Percentiles rank a stretch among this genome's conserved stretches.
These are phyloP conservation scores for Cynopterus sphinx DNA, from an alignment of 2,797 vertebrate species.

Conservation along the genomic window DNA sequence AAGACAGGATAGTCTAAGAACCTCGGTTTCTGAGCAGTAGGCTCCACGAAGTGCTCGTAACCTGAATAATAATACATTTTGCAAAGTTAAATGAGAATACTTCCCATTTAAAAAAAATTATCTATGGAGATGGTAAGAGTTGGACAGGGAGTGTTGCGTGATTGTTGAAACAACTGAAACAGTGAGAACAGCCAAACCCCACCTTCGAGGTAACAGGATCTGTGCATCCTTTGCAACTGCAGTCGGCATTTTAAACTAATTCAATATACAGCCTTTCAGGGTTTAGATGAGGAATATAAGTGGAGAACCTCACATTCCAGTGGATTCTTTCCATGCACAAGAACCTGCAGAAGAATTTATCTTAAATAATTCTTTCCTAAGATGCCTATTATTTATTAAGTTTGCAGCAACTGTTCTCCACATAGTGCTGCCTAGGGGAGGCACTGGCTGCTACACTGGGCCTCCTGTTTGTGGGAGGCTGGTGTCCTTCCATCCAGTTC, in stretches of 20 bases:
- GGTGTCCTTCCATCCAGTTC: background rate
- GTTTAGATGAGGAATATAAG: background rate
- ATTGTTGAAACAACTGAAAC: background rate
- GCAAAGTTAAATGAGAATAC: background rate
- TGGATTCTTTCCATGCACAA: background rate
- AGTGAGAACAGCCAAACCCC: background rate
- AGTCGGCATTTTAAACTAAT: background rate
- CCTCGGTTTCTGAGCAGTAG: background rate
- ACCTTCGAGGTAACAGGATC: background rate
- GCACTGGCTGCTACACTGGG: rapidly evolving
- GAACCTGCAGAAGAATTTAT: background rate
- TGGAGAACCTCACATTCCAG: background rate
- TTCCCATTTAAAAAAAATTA: background rate
- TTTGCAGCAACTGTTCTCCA: background rate
- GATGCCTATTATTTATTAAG: background rate
- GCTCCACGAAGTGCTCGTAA: background rate
- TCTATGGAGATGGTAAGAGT: background rate
- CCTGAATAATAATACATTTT: background rate
- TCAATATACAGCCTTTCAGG: background rate
- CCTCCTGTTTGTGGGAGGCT: background rate
- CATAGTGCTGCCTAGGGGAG: rapidly evolving
- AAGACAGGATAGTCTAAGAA: background rate
- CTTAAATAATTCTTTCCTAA: background rate
- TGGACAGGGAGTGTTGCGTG: background rate
- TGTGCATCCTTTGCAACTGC: background rate